Base-by-base conservation (phyloP, 2,113 vertebrate genomes). In the Dromaius novaehollandiae region DNA sequence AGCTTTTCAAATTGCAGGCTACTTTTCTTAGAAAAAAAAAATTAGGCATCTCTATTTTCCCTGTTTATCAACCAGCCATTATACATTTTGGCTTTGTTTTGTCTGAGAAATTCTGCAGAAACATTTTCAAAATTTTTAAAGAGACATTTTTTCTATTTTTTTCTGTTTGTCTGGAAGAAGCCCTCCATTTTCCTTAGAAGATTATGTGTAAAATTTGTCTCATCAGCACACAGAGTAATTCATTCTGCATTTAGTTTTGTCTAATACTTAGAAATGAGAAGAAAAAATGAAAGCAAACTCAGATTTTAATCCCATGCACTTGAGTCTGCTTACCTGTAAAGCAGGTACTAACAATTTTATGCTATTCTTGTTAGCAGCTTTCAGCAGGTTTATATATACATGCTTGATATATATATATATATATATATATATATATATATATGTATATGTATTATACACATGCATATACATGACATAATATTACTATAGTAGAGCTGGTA, bases 361-460 rank as follows among this genome's bases (percentile, higher is more conserved):
- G 61, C 16, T 77, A 78, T 66, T 42, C 13, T 71, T 71, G 11
- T 53, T n/a, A 46, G 64, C 13, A 36, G 18, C 3, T 87, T 78
- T 90, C 65, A 82, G 34, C 66, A 68, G 9, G 1, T 77, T 34
- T 40, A 4, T 19, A 46, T 42, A 46, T 50, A 11, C 42, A 19
- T 6, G 11, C 28, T 26, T 48, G n/a, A 32, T 10, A 9, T 64
- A 24, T 60, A 46, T 71, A 21, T 15, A 18, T 16, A 16, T 5
- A 7, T 3, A 34, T 0, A 0, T 51, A 24, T 64, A 30, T 25
- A 10, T 42, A 28, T 19, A 40, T 16, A 2, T 36, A 28, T 22
- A n/a, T 56, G 11, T 63, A 50, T 22, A n/a, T 56, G 11, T 63
- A 50, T 22, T 38, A 58, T 42, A 46, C 2, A 55, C 14, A 34